A percentile compares a stretch with the other conserved stretches of the same genome.
phyloP scores from a whole-genome alignment of 2,888 invertebrate species.

The Oasisia sp. region DNA sequence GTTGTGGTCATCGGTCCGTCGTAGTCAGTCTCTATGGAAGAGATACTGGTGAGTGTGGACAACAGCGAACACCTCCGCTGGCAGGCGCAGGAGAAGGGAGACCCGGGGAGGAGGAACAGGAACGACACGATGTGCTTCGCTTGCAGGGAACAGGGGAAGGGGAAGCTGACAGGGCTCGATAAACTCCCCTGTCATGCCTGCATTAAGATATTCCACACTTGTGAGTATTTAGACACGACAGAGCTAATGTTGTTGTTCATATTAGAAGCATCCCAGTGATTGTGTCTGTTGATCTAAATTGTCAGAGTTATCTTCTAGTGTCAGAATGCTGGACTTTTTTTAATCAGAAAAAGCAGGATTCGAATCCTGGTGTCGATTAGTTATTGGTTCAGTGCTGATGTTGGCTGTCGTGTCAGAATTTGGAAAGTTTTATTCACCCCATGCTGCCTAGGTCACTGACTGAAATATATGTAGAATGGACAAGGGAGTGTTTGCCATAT shows the following conservation, averaged over 20 bases:
- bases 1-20: background rate
- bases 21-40: constrained; percentile 3
- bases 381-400: background rate
- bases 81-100: background rate
- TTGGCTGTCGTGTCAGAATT: background rate
- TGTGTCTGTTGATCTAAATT: background rate
- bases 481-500: background rate
- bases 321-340: no score
- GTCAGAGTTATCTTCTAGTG: no score
- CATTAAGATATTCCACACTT: background rate
- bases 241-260: background rate
- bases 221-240: background rate
- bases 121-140: constrained; percentile 10
- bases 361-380: no score
- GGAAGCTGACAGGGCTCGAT: background rate
- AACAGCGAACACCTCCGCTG: background rate
- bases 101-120: background rate
- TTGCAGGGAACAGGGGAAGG: background rate
- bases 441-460: no score
- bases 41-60: background rate
- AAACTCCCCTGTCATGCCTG: background rate
- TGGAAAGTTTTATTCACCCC: no score
- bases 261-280: background rate
- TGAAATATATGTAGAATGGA: background rate
- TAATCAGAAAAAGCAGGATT: no score